Conservation (phyloP, 2,113 vertebrate species). For the Chionis minor region DNA sequence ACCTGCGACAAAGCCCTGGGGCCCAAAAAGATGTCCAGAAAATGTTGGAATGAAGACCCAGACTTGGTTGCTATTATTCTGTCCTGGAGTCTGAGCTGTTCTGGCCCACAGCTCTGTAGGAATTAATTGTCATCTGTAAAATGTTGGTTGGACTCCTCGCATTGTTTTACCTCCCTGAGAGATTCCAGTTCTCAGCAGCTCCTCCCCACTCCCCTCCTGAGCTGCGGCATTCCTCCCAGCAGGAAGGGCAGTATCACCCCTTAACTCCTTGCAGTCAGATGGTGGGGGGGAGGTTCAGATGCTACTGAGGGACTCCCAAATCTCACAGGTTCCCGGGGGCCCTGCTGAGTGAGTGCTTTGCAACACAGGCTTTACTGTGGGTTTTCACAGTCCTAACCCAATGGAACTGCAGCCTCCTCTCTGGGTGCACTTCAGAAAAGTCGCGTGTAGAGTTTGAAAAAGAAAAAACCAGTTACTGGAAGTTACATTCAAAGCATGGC, state of each 20-base stretch:
- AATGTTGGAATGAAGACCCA: not conserved
- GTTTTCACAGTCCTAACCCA: not conserved
- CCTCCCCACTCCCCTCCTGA: not conserved
- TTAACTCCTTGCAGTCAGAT: not conserved
- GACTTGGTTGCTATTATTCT: not conserved
- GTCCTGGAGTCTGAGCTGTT: not conserved
- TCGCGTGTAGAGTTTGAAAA: not conserved
- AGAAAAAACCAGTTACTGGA: not conserved
- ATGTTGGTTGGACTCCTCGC: not conserved
- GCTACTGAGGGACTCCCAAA: rapidly evolving
- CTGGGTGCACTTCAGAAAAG: not conserved
- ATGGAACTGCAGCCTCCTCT: not conserved
- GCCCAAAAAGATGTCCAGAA: not conserved
- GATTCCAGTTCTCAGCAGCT: not conserved
- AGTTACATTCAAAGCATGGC: not conserved
- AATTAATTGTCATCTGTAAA: not conserved
- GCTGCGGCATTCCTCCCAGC: not conserved
- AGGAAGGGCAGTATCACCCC: not conserved
- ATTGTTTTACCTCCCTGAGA: not conserved
- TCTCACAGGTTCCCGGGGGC: not conserved
- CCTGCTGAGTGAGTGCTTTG: rapidly evolving
- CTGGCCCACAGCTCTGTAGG: not conserved
- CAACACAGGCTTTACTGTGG: not conserved
- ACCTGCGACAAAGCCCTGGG: not conserved
- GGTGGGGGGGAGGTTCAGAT: too few species aligned